Percentiles rank a stretch among this genome's conserved stretches.
Evolutionary conservation across 2,797 vertebrate species (phyloP).

Genomic region (Enteromius fasciolatus): DNA sequence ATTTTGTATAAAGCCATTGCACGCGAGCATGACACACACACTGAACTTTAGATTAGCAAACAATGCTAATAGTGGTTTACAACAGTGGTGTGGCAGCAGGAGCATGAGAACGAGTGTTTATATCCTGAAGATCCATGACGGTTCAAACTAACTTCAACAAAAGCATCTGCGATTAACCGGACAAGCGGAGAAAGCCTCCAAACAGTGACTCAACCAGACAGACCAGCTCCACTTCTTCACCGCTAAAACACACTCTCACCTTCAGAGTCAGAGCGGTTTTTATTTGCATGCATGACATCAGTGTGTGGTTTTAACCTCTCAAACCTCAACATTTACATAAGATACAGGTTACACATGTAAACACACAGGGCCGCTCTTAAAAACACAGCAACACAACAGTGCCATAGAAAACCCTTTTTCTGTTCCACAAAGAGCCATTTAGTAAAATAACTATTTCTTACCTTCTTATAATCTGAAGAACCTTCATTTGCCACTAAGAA

Average conservation of each 20-base stretch:
- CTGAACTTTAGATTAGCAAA: no score
- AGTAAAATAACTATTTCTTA: no score
- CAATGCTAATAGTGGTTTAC: background rate
- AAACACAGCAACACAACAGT: no score
- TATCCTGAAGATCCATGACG: background rate
- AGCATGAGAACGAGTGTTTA: background rate
- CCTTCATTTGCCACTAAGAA: no score
- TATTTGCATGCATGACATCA: slow-evolving; percentile 16
- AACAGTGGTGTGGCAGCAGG: background rate
- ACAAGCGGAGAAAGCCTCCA: background rate
- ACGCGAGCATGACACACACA: background rate
- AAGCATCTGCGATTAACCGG: background rate
- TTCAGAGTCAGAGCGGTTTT: background rate
- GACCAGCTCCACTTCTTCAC: slow-evolving; percentile 19
- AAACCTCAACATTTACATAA: slow-evolving; percentile 11
- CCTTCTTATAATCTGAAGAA: no score
- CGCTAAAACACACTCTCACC: background rate
- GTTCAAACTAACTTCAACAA: background rate
- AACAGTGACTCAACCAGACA: slow-evolving; percentile 4
- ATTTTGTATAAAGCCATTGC: background rate
- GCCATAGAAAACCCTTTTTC: no score
- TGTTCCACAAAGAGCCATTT: no score
- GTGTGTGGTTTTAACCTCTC: background rate
- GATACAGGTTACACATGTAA: background rate
- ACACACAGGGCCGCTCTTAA: background rate